Evolutionary conservation across 2,888 invertebrate genomes (phyloP).

Genomic region (Embidobia sp.): DNA sequence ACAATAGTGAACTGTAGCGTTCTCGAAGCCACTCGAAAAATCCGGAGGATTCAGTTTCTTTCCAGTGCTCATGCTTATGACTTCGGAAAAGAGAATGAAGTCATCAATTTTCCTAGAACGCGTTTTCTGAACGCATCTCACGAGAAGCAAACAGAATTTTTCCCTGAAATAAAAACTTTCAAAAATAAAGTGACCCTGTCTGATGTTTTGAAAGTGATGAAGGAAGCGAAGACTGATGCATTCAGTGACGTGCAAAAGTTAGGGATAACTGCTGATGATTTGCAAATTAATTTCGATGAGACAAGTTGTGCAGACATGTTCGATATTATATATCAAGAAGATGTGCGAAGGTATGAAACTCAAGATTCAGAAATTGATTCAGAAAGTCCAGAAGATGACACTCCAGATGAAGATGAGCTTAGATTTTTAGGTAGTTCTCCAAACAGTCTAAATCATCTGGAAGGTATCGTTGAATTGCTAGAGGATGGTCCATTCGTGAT

Average conservation of each 20-base stretch:
- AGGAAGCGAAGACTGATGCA: not conserved
- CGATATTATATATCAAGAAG: conserved; percentile 20
- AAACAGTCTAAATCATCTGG: not conserved
- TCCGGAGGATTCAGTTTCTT: conserved; percentile 40
- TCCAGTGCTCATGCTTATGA: conserved; percentile 33
- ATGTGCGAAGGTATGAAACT: conserved; percentile 2
- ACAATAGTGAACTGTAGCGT: conserved; percentile 56
- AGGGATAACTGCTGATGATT: conserved; percentile 6
- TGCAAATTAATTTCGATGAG: conserved; percentile 13
- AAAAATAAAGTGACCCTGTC: not conserved
- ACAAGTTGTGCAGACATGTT: not conserved
- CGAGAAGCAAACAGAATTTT: not conserved
- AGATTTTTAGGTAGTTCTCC: too few species aligned
- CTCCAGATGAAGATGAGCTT: conserved; percentile 13
- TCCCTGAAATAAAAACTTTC: not conserved
- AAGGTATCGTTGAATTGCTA: not conserved
- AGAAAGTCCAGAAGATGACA: not conserved
- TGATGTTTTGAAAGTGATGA: not conserved
- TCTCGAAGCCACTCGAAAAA: conserved; percentile 40
- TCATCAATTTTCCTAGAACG: conserved; percentile 8
- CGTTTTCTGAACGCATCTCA: conserved; percentile 6
- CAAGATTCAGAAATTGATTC: not conserved
- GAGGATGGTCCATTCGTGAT: not conserved
- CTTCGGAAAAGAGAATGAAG: conserved; percentile 22
- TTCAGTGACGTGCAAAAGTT: conserved; percentile 8